Conservation (phyloP, 2,113 vertebrate species). For the Synodontis membranacea region DNA sequence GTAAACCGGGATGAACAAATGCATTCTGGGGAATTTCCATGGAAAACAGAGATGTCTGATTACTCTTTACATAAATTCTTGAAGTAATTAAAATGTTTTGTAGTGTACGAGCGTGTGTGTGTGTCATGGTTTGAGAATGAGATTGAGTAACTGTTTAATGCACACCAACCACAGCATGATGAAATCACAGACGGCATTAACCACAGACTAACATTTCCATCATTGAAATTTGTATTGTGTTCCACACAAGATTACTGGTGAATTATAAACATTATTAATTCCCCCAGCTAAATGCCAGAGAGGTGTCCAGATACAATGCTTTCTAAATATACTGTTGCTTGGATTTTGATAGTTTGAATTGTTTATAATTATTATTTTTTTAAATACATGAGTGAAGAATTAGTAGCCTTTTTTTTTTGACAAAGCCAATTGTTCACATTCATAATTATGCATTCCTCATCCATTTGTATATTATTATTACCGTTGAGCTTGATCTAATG, state of each 20-base stretch:
- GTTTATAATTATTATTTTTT: no score
- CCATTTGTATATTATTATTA: no score
- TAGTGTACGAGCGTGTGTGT: background rate
- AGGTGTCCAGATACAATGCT: background rate
- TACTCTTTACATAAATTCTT: background rate
- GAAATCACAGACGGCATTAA: background rate
- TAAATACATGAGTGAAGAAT: background rate
- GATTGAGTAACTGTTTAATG: conserved; percentile 33
- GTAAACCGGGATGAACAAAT: background rate
- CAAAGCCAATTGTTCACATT: background rate
- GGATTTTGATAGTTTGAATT: background rate
- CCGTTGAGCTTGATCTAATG: background rate
- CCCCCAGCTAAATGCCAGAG: background rate
- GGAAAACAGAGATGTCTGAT: background rate
- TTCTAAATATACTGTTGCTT: background rate
- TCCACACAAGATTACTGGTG: background rate
- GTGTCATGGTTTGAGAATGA: conserved; percentile 39
- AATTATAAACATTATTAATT: no score
- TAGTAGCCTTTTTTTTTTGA: background rate
- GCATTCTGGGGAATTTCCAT: background rate
- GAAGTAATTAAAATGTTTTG: background rate
- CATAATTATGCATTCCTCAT: background rate
- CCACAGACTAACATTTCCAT: background rate
- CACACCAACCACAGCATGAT: background rate
- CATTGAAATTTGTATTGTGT: background rate